Evolutionary conservation across 2,888 invertebrate species (phyloP).

Genomic region (Cremastinae sp.): DNA sequence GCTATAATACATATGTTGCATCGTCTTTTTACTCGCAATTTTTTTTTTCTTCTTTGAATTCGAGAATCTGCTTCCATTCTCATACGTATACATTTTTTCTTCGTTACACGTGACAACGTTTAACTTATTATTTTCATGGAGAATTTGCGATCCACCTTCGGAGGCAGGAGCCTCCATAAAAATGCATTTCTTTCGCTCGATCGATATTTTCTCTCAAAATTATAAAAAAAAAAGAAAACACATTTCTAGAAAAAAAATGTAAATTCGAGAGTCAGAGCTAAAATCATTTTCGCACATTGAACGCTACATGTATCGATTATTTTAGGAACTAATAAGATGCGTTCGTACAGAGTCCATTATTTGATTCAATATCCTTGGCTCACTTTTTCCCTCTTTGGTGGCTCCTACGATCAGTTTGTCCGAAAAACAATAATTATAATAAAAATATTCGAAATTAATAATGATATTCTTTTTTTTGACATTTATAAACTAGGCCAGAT

Average conservation of each 20-base stretch:
- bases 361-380: constrained; percentile 6
- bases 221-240: no score
- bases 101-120: constrained; percentile 24
- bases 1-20: constrained; percentile 58
- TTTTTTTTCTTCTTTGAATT: no score
- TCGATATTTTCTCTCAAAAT: not conserved
- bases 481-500: constrained; percentile 35
- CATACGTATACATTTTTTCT: constrained; percentile 54
- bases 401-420: constrained; percentile 12
- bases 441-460: constrained; percentile 2
- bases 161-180: not conserved
- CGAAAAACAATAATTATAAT: not conserved
- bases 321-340: constrained; percentile 52
- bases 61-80: constrained; percentile 9
- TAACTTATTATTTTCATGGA: not conserved
- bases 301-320: not conserved
- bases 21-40: constrained; percentile 48
- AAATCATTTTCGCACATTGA: no score
- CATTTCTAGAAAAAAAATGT: no score
- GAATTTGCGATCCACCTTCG: not conserved
- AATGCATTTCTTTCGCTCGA: not conserved
- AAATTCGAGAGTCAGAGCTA: no score
- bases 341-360: constrained; percentile 12
- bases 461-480: constrained; percentile 14
- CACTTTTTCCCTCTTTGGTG: not conserved